Evolutionary conservation across 2,113 vertebrate genomes (phyloP).

Genomic region (Sialia sialis): DNA sequence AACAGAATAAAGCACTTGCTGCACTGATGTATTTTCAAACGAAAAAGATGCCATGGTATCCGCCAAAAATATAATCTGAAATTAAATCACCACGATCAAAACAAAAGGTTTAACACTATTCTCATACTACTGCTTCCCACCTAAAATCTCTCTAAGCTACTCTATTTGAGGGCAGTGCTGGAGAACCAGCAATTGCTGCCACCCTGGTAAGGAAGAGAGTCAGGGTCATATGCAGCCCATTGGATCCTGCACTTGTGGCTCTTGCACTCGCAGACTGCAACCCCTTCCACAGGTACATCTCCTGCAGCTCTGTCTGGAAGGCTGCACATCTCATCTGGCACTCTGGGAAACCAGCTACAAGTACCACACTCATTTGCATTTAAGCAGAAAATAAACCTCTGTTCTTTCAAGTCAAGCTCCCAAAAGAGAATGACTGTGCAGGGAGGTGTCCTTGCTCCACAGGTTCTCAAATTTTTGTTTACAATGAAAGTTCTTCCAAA

Average conservation of each 20-base stretch:
- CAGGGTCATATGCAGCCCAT: neutral
- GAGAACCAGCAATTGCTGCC: neutral
- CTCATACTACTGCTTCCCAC: neutral
- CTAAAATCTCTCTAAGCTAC: neutral
- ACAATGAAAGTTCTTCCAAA: neutral
- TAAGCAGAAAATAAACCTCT: neutral
- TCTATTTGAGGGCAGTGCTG: neutral
- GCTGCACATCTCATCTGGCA: neutral
- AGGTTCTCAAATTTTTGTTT: neutral
- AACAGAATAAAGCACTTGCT: neutral
- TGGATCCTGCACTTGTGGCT: neutral
- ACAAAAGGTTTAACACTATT: neutral
- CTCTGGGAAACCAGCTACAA: neutral
- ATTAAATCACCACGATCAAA: neutral
- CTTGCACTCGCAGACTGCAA: rapidly evolving
- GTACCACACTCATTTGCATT: neutral
- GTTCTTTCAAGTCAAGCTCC: neutral
- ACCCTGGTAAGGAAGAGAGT: rapidly evolving
- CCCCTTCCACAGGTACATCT: neutral
- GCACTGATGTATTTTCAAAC: neutral
- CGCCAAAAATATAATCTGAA: neutral
- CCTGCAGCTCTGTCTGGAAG: rapidly evolving
- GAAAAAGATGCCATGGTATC: neutral
- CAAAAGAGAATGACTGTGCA: neutral
- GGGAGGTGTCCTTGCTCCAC: neutral